Percentiles rank a stretch among this genome's conserved stretches.
Conservation (phyloP, 2,797 vertebrate genomes). For the Iguana delicatissima region DNA sequence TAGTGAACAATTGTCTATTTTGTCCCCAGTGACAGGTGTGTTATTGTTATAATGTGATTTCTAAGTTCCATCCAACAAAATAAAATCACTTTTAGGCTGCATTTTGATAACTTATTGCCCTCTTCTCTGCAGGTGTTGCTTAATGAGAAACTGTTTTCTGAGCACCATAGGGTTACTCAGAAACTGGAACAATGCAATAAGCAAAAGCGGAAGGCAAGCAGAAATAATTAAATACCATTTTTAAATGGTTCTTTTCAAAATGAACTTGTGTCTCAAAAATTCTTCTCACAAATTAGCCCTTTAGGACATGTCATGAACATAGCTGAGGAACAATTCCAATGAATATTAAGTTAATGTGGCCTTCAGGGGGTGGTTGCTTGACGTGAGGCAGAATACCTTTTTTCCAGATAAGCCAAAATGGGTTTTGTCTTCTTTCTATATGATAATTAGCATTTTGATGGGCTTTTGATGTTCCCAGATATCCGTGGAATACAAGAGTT, state of each 20-base stretch:
- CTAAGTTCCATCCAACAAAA: neutral
- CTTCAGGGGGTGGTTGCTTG: neutral
- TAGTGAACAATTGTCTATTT: neutral
- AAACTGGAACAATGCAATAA: conserved; percentile 5
- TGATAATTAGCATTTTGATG: conserved; percentile 66
- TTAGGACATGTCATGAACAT: conserved; percentile 20
- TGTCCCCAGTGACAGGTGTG: neutral
- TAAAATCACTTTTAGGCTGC: neutral
- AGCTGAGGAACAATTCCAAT: conserved; percentile 18
- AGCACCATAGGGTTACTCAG: neutral
- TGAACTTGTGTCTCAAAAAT: neutral
- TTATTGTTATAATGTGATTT: neutral
- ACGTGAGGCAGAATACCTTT: neutral
- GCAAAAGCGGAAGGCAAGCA: neutral
- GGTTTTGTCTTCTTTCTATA: conserved; percentile 37
- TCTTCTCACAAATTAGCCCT: neutral
- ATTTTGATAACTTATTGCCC: neutral
- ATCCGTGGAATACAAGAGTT: conserved; percentile 98
- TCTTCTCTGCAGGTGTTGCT: neutral
- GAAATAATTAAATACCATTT: conserved; percentile 29
- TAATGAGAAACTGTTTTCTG: neutral
- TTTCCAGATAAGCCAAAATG: conserved; percentile 29
- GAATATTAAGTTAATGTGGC: conserved; percentile 33
- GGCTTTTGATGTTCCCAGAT: conserved; percentile 84
- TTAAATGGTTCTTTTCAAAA: conserved; percentile 9